Base-by-base conservation (phyloP, 2,113 vertebrate genomes). In the Atlantisia rogersi region DNA sequence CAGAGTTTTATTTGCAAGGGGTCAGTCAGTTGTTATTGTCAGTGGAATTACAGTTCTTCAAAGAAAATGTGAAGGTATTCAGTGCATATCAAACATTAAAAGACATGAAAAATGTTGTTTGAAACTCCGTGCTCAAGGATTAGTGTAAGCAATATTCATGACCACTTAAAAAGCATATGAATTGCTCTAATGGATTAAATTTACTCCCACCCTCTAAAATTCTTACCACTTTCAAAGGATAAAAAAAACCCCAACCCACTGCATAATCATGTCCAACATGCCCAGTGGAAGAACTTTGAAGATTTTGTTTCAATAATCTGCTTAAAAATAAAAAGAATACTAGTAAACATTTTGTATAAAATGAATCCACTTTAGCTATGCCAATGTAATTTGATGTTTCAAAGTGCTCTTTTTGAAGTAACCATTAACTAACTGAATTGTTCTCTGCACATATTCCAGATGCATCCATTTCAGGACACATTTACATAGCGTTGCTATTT, bases 311-410 rank as follows among this genome's bases (percentile, higher is more conserved):
- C 59, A 90, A 64, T 83, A 86, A 90, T 39, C 88, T 83, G 67
- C 20, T 68, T 74, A 64, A 86, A 55, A 77, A 80, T 53, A 77
- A 55, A 89, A 82, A 63, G 19, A 86, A 39, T 6, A 40, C 35
- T 82, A 84, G 59, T 82, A 96, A 95, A 84, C 17, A 91, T 75
- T 75, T 96, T 84, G 35, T 40, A 71, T 62, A 82, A 94, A 95
- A 90, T 58, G 26, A 84, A n/a, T 56, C 31, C 12, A 29, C 78
- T 94, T 93, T 83, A 95, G 44, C 62, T 79, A 50, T 40, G 83
- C 82, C 62, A 82, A 39, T 52, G 48, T 82, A 92, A 81, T 88
- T 64, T 78, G 11, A 3, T 68, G 88, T 88, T 65, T 70, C 46
- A 85, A 58, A 70, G 32, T 56, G 14, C 31, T 75, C 55, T 86